Percentiles rank a stretch among this genome's conserved stretches.
These are phyloP conservation scores for Dastarcus helophoroides DNA, from an alignment of 2,888 invertebrate species.

Conservation along the genomic window DNA sequence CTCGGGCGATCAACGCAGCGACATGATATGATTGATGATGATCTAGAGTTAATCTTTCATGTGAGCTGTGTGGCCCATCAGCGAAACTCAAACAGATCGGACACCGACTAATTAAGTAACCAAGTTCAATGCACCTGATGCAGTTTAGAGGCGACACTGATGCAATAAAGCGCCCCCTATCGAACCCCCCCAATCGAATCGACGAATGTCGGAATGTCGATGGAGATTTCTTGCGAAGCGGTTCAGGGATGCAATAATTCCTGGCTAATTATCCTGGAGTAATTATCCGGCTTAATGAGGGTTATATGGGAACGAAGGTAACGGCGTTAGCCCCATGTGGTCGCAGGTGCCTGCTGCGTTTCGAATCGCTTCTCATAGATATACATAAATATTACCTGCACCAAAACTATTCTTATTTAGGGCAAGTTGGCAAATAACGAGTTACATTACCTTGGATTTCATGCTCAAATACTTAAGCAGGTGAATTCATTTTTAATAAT, in stretches of 20 bases:
- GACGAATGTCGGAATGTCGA: constrained; percentile 10
- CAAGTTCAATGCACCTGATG: background rate
- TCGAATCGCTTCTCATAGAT: constrained; percentile 24
- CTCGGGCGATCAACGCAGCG: constrained; percentile 13
- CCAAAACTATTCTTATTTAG: too few species aligned
- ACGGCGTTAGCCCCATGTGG: constrained; percentile 22
- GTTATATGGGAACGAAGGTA: constrained; percentile 33
- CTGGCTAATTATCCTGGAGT: constrained; percentile 21
- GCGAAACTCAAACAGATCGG: constrained; percentile 16
- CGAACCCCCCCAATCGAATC: constrained; percentile 8
- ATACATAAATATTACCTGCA: constrained; percentile 17
- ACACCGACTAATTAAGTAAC: constrained; percentile 19
- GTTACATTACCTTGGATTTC: too few species aligned
- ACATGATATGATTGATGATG: constrained; percentile 21
- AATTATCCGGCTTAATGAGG: constrained; percentile 36
- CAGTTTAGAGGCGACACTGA: background rate
- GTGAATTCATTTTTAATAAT: too few species aligned
- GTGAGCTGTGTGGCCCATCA: constrained; percentile 20
- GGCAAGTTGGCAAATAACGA: too few species aligned
- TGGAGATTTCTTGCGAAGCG: constrained; percentile 10
- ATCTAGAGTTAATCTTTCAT: constrained; percentile 18
- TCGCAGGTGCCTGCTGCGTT: constrained; percentile 28
- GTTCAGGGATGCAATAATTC: constrained; percentile 10
- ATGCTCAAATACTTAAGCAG: too few species aligned
- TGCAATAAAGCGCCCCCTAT: constrained; percentile 6